Evolutionary conservation across 2,797 vertebrate species (phyloP).

Genomic region (Scyliorhinus canicula): DNA sequence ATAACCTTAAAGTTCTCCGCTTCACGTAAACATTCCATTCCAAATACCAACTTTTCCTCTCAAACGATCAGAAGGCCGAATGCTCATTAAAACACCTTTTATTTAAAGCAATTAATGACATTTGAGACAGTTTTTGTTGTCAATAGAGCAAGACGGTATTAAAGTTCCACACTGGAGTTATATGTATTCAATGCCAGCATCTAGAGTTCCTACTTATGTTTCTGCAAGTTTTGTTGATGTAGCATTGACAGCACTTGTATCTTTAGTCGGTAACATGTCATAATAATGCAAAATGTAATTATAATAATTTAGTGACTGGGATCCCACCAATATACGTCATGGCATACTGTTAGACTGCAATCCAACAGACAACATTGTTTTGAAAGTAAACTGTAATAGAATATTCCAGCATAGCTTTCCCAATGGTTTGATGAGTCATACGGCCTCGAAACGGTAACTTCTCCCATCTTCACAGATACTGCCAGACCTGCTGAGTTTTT

Average conservation of each 20-base stretch:
- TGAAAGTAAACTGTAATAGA: not conserved
- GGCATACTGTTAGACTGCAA: not conserved
- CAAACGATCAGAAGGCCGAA: not conserved
- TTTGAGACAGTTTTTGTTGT: too few species aligned
- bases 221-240: not conserved
- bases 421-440: not conserved
- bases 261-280: not conserved
- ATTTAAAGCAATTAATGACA: too few species aligned
- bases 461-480: too few species aligned
- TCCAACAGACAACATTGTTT: not conserved
- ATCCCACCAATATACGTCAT: not conserved
- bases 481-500: too few species aligned
- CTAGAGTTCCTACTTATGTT: not conserved
- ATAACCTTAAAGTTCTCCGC: not conserved
- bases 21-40: not conserved
- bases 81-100: not conserved
- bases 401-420: not conserved
- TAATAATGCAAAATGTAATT: not conserved
- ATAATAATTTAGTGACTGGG: not conserved
- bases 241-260: not conserved
- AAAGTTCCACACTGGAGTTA: not conserved
- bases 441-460: too few species aligned
- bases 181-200: not conserved
- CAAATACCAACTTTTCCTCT: not conserved
- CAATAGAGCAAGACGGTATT: not conserved